Evolutionary conservation across 2,888 invertebrate species (phyloP), one percentile per base, ranked within the genome.

Genomic region (Pardosa pseudoannulata): DNA sequence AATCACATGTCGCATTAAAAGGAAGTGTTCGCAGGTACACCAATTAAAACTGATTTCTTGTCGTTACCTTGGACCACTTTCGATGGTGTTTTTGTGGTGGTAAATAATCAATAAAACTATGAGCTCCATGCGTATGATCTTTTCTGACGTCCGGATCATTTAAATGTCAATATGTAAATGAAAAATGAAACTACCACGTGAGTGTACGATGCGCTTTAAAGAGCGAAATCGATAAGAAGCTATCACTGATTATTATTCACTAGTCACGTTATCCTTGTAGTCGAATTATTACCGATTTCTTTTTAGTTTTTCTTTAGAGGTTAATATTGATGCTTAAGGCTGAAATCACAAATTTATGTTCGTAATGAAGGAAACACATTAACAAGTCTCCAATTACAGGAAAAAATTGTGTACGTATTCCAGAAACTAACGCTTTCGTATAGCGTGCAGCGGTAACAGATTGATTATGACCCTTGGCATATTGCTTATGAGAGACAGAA

Each of bases 61-160:
- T 19, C 28, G 1, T 27, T 56, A 70, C 78, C 78, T 79, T 79
- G 78, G 78, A 56, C 78, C 56, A 79, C 70, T 70, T 79, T 78
- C 50, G 16, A 32, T 46, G 9, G 9, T 62, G 27, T 28, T 28
- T 27, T 62, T 62, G 6, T 16, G 19, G 27, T 2, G 27, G 28
- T 7, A 5, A 62, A 27, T 62, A 13, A 62, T 23, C 62, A 11
- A 62, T 62, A 62, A 62, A 27, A 7, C 5, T 5, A 5, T 13
- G 27, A 27, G 9, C 7, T 62, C 7, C 27, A 9, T 23, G 27
- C 23, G 28, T 28, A 62, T 28, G 62, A 62, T 62, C 64, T 64
- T 67, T 67, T 68, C 23, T 28, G 32, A 29, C 27, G 39, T 36
- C 36, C 16, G 50, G 13, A 31, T 27, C 28, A 71, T 79, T 64